A percentile compares a stretch with the other conserved stretches of the same genome.
Evolutionary conservation across 1,140 invertebrate species (phyloP).

Genomic region (Meloidogyne hapla): DNA sequence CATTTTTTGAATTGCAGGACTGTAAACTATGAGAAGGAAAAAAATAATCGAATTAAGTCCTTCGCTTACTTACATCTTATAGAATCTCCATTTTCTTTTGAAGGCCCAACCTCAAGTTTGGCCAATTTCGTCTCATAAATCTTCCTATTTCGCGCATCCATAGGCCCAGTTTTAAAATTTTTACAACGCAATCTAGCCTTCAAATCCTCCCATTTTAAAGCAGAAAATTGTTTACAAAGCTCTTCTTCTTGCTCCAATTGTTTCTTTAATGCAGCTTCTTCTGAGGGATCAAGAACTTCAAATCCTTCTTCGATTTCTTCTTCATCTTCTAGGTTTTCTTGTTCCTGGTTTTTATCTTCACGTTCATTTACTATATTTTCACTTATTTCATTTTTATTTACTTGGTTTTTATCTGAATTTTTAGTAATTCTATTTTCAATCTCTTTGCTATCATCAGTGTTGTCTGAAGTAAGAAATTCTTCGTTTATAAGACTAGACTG

Average conservation of each 20-base stretch:
- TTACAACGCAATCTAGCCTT: neutral
- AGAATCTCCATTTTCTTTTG: neutral
- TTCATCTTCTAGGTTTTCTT: neutral
- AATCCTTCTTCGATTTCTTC: slow-evolving; percentile 10
- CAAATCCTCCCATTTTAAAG: slow-evolving; percentile 17
- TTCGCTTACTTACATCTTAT: neutral
- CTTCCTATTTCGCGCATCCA: slow-evolving; percentile 28
- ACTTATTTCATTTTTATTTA: no score
- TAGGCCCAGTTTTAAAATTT: slow-evolving; percentile 23
- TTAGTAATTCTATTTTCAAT: neutral
- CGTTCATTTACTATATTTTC: neutral
- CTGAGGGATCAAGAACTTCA: neutral
- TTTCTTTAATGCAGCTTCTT: neutral
- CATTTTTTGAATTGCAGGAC: slow-evolving; percentile 46
- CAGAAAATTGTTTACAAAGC: slow-evolving; percentile 20
- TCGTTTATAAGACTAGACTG: neutral
- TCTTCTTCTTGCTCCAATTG: neutral
- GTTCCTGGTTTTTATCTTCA: neutral
- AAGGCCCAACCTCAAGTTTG: slow-evolving; percentile 8
- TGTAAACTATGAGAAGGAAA: slow-evolving; percentile 40
- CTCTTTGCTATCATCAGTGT: neutral
- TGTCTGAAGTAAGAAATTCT: neutral
- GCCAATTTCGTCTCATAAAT: slow-evolving; percentile 34
- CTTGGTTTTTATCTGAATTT: neutral
- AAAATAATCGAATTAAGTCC: slow-evolving; percentile 26